Base-by-base conservation (phyloP, 2,113 vertebrate species). In the Lagopus leucura region DNA sequence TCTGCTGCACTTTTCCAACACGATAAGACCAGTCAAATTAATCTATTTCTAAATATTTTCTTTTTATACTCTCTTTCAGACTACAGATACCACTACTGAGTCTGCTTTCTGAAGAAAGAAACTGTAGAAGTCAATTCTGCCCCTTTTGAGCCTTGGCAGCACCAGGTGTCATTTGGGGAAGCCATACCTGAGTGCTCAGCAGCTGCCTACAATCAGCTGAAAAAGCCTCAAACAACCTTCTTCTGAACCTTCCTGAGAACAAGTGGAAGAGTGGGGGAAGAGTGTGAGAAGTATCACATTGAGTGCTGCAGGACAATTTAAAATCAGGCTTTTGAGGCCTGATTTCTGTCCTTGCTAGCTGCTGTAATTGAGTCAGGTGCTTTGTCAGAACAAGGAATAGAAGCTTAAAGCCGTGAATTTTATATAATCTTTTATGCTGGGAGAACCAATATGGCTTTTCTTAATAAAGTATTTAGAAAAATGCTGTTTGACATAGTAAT, bases 221-320 rank as follows among this genome's bases (percentile, higher is more conserved):
- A 67, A 85, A 86, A 87, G 38, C 19, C 67, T 74, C 63, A 32
- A 28, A 67, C 42, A 95, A 70, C 25, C 50, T 95, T 40, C 60
- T 55, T 54, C 77, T 55, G 64, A 87, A 80, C 52, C 21, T 73
- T 50, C 14, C 34, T n/a, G 25, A 61, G 28, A 96, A 88, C 1
- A 3, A 74, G 42, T 60, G 55, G n/a, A 93, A 90, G 60, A 54
- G n/a, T 67, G 42, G 67, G 30, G 38, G 80, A 94, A 86, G 69
- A 91, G 82, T 52, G 47, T 77, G 86, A 93, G 82, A 94, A 96
- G 55, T 86, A 90, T 77, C 64, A 65, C 82, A 95, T 60, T 10
- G 11, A 95, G 82, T 27, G 47, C 70, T 94, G 79, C 60, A 91
- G 90, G 55, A 85, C 54, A 82, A 50, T 63, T 84, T 75, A 74